Evolutionary conservation across 2,113 vertebrate genomes (phyloP), one percentile per base, ranked within the genome.

Genomic region (Pheucticus melanocephalus): DNA sequence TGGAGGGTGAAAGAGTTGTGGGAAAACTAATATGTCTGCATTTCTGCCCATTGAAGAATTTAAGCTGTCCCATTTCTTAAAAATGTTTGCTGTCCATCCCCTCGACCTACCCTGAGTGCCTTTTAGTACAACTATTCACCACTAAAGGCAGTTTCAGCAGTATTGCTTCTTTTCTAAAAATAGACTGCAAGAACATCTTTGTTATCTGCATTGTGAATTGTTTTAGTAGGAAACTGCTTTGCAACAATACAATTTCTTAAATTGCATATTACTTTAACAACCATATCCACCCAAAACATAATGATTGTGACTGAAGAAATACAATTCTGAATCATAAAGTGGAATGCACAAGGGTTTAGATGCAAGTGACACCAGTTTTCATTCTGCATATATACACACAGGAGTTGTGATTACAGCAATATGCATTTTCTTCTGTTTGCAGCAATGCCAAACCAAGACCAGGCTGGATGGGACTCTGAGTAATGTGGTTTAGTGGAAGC

Each of bases 91-190:
- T 90, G 70, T 89, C 81, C 56, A 33, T 83, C 66, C 86, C 31
- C 23, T 82, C 3, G 28, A 48, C 47, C 73, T 94, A 51, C 12
- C 13, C 59, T 78, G 54, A 54, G 18, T 82, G n/a, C 39, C 44
- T 95, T 96, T 90, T 91, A 72, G 93, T 82, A 50, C 44, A 82
- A 18, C 47, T 80, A 2, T 73, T 96, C 50, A 60, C 72, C 13
- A 6, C 39, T 61, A 75, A 54, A 72, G 16, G 39, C 73, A 87
- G 50, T 92, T 86, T 87, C 70, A 94, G 73, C 68, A 44, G 24
- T 63, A 51, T 78, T 88, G 44, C 45, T 91, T 24, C 37, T 92
- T 87, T 90, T 79, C 73, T 86, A 88, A 92, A 92, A 97, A 78
- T 59, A 89, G 64, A 56, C 50, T 75, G 18, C n/a, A 35, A 33